Base-by-base conservation (phyloP, 35 echinoderm and acorn worm species). In the Apostichopus californicus region DNA sequence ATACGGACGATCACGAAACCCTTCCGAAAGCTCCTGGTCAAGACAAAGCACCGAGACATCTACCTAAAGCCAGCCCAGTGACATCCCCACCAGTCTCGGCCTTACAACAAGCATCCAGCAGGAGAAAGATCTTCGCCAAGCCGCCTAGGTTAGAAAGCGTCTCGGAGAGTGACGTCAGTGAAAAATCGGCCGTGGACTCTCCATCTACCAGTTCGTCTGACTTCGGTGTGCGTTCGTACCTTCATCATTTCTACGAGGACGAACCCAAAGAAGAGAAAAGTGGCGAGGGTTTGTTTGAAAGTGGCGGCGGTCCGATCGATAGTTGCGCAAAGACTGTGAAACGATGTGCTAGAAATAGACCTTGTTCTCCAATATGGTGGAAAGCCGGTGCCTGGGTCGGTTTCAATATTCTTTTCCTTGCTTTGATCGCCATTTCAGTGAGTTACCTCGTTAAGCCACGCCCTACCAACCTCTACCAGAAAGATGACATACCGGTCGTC, bases 231-330 rank as follows among this genome's bases (percentile, higher is more conserved):
- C 90, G 92, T 24, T 99, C 97, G 4, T 99, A 99, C 64, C 81
- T 99, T 57, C 97, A 99, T 78, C 94, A 99, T 63, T 99, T 99
- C 71, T 99, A 99, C 91, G 97, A 99, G 92, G 93, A 95, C 34
- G 96, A 98, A 22, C 95, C 93, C 22, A 90, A 86, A 10, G 63
- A 78, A 81, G 93, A 91, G 65, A 86, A 91, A 70, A 88, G 73
- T 12, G 95, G 92, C 17, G 63, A 63, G 1, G 92, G 73, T 95
- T 64, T 94, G 77, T 90, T 90, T 56, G 78, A 84, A 79, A 68
- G 96, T 56, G 21, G 96, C 73, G 78, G 94, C 73, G 56, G 91
- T 89, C 65, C 91, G 59, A 66, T 89, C 81, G 80, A 91, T 78
- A 26, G 91, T 28, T 68, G 77, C 87, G 55, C 77, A 24, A 77